Conservation (phyloP, 2,888 invertebrate genomes). For the Lasius platythorax region DNA sequence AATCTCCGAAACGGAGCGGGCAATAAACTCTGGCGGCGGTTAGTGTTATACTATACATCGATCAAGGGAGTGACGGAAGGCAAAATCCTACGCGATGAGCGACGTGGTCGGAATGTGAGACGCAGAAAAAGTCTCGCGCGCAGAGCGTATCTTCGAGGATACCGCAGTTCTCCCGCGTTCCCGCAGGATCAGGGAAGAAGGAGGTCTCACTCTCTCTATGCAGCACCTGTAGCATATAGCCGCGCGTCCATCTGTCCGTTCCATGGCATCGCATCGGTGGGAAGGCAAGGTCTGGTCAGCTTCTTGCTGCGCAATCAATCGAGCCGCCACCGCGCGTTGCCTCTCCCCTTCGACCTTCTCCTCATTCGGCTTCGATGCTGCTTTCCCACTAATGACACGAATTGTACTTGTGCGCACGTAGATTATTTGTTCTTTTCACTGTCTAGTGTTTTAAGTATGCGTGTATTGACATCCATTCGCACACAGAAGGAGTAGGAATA, state of each 20-base stretch:
- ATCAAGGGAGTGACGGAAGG: constrained; percentile 78
- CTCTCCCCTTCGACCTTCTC: constrained; percentile 61
- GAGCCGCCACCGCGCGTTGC: constrained; percentile 75
- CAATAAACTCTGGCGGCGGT: constrained; percentile 45
- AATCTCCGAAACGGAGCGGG: constrained; percentile 42
- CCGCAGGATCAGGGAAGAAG: constrained; percentile 75
- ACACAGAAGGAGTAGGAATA: constrained; percentile 18
- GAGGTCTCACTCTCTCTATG: constrained; percentile 60
- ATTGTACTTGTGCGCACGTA: constrained; percentile 18
- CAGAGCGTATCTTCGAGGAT: constrained; percentile 63
- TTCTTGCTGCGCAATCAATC: constrained; percentile 84
- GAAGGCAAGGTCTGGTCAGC: constrained; percentile 74
- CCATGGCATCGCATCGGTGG: constrained; percentile 77
- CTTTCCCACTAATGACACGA: constrained; percentile 38
- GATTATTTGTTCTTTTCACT: constrained; percentile 21
- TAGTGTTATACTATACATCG: constrained; percentile 72
- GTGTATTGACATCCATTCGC: constrained; percentile 8
- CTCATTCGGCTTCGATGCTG: constrained; percentile 35
- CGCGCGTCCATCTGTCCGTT: constrained; percentile 80
- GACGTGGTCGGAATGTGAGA: constrained; percentile 82
- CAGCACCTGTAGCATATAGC: constrained; percentile 82
- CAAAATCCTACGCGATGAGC: constrained; percentile 79
- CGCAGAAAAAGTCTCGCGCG: constrained; percentile 77
- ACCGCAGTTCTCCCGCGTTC: constrained; percentile 70
- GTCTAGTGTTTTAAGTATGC: constrained; percentile 18